These are phyloP conservation scores for Drosophila albomicans DNA, from an alignment of 1,140 invertebrate genomes.

Conservation along the genomic window DNA sequence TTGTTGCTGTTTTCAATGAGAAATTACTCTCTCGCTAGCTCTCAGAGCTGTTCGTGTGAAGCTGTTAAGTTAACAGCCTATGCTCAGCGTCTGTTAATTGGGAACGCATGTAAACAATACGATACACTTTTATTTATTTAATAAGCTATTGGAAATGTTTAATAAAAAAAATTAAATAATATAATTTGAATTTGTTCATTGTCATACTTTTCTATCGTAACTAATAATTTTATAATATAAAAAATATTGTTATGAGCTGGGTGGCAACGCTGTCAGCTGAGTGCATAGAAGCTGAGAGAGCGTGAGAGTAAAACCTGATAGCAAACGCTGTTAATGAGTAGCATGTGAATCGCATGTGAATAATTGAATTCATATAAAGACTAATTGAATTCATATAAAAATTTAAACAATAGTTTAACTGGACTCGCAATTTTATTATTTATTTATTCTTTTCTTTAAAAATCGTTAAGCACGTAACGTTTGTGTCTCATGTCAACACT, in stretches of 20 bases:
- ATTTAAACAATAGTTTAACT: not conserved
- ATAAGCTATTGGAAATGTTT: not conserved
- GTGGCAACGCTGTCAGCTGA: constrained; percentile 41
- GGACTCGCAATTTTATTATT: not conserved
- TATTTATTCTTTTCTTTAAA: constrained; percentile 2
- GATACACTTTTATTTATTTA: not conserved
- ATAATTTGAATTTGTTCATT: not conserved
- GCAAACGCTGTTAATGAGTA: constrained; percentile 17
- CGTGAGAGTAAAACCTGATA: not conserved
- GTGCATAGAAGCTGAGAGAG: constrained; percentile 5
- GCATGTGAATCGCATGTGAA: constrained; percentile 25
- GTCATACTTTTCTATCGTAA: not conserved
- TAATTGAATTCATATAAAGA: constrained; percentile 11
- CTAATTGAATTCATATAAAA: not conserved
- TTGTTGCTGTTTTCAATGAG: constrained; percentile 38
- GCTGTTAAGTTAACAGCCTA: constrained; percentile 43
- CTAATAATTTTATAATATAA: not conserved
- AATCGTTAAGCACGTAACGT: not conserved
- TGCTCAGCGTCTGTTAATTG: constrained; percentile 28
- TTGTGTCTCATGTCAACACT: not conserved
- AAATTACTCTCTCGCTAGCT: constrained; percentile 29
- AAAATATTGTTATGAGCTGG: not conserved
- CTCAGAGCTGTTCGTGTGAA: constrained; percentile 21
- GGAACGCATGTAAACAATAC: not conserved
- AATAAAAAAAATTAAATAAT: not conserved